Conservation (phyloP, 1,140 invertebrate species). For the Drosophila watanabei region DNA sequence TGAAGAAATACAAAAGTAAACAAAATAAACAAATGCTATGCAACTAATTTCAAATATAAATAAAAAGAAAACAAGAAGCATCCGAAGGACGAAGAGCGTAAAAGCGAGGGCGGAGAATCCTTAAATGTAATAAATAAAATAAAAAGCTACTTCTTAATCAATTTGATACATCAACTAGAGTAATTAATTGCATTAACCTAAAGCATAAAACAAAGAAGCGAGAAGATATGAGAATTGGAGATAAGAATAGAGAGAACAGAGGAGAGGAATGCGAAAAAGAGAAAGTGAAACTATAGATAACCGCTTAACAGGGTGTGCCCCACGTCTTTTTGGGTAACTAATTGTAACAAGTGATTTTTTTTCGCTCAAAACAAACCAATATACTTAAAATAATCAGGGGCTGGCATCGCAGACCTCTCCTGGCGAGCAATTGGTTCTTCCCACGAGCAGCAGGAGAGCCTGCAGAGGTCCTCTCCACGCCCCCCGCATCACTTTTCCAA, state of each 20-base stretch:
- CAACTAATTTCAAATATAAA: slow-evolving; percentile 70
- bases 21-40: slow-evolving; percentile 38
- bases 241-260: not conserved
- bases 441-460: slow-evolving; percentile 9
- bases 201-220: slow-evolving; percentile 3
- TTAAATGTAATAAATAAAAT: slow-evolving; percentile 55
- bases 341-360: slow-evolving; percentile 51
- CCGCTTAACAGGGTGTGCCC: slow-evolving; percentile 46
- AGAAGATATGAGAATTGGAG: not conserved
- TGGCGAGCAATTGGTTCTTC: slow-evolving; percentile 23
- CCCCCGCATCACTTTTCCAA: slow-evolving; percentile 58
- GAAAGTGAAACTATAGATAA: slow-evolving; percentile 42
- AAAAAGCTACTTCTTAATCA: slow-evolving; percentile 59
- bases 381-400: slow-evolving; percentile 27
- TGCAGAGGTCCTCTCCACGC: not conserved
- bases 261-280: not conserved
- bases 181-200: slow-evolving; percentile 39
- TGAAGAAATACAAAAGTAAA: slow-evolving; percentile 17
- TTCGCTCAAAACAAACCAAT: slow-evolving; percentile 28
- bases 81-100: slow-evolving; percentile 1
- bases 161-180: slow-evolving; percentile 60
- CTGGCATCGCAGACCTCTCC: slow-evolving; percentile 24
- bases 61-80: slow-evolving; percentile 28
- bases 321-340: slow-evolving; percentile 35
- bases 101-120: slow-evolving; percentile 8